Evolutionary conservation across 2,113 vertebrate genomes (phyloP).

Genomic region (Bombycilla garrulus): DNA sequence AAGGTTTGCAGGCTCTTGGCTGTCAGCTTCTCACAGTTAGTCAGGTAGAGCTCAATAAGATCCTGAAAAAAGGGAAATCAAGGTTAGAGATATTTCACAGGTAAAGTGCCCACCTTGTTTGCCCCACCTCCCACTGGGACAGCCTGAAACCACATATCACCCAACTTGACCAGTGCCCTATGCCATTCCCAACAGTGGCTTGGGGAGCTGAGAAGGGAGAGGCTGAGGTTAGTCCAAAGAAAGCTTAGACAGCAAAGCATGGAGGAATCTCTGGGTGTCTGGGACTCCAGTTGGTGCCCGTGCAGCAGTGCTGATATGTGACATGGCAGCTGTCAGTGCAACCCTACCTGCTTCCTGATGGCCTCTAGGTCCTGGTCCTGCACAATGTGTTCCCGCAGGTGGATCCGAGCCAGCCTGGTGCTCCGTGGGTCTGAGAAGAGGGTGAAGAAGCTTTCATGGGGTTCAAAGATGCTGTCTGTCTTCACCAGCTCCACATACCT

Average conservation of each 20-base stretch:
- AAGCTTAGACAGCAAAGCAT: neutral
- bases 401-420: conserved; percentile 90
- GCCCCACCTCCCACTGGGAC: neutral
- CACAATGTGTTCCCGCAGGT: conserved; percentile 88
- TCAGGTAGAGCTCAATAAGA: conserved; percentile 92
- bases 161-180: neutral
- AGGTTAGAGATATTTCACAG: neutral
- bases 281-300: neutral
- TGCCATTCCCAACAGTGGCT: neutral
- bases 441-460: conserved; percentile 92
- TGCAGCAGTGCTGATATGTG: fast-evolving
- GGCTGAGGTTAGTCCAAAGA: neutral
- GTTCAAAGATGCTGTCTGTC: conserved; percentile 88
- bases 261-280: neutral
- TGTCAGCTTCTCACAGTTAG: conserved; percentile 90
- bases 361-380: conserved; percentile 93
- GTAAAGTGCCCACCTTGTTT: neutral
- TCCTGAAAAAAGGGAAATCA: conserved; percentile 76
- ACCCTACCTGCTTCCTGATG: conserved; percentile 89
- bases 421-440: conserved; percentile 93
- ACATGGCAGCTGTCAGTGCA: neutral
- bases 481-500: conserved; percentile 96
- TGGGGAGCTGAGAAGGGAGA: neutral
- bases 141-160: neutral
- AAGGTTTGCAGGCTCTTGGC: conserved; percentile 91